phyloP scores from a whole-genome alignment of 2,113 vertebrate genomes.

The Pelmatolapia mariae region DNA sequence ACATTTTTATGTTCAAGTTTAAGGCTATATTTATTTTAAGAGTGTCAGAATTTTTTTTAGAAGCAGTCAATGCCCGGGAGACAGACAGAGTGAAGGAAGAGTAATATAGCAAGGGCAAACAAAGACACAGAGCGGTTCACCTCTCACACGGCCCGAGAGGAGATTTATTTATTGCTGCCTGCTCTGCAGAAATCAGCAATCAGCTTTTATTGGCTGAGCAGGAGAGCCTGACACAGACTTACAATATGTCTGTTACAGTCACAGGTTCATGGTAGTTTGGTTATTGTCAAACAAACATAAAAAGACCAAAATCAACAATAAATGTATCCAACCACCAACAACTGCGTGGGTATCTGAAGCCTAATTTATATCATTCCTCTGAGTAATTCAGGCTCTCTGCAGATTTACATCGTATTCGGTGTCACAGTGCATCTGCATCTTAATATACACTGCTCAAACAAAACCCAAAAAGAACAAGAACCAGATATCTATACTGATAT shows the following conservation, averaged over 20 bases:
- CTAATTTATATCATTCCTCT: not conserved
- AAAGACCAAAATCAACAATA: not conserved
- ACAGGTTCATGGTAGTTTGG: not conserved
- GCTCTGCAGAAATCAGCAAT: slow-evolving; percentile 1
- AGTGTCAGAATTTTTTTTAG: not conserved
- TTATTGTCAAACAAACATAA: not conserved
- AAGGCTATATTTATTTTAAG: slow-evolving; percentile 12
- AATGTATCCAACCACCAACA: not conserved
- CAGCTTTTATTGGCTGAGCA: not conserved
- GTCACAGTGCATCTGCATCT: not conserved
- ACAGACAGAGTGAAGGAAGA: not conserved
- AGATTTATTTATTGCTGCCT: not conserved
- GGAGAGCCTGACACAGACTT: not conserved
- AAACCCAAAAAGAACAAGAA: not conserved
- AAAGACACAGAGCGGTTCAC: slow-evolving; percentile 3
- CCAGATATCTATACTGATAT: not conserved
- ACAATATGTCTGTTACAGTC: not conserved
- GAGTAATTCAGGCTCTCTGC: not conserved
- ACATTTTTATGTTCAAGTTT: slow-evolving; percentile 11
- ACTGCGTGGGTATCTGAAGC: fast-evolving
- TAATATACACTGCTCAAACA: not conserved
- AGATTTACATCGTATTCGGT: not conserved
- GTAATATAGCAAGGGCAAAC: slow-evolving; percentile 21
- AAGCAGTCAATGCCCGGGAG: not conserved
- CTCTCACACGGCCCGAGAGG: not conserved